Evolutionary conservation across 2,113 vertebrate genomes (phyloP).

Genomic region (Lampris incognitus): DNA sequence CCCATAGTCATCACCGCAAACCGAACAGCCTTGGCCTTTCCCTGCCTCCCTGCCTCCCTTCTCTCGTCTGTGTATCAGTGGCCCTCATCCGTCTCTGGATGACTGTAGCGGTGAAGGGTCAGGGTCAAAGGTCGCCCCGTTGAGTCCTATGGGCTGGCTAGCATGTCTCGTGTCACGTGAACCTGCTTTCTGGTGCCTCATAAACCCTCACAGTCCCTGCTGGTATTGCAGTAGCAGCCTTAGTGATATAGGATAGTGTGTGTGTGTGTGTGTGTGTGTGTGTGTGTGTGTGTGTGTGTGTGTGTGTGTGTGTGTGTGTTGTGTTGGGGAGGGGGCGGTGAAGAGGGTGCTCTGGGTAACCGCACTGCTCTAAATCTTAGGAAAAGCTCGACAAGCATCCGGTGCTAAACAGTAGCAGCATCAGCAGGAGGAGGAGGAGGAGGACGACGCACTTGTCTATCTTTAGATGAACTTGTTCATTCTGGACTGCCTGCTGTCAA

Average conservation of each 20-base stretch:
- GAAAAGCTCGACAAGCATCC: constrained; percentile 10
- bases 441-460: constrained; percentile 41
- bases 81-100: constrained; percentile 50
- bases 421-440: constrained; percentile 16
- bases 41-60: constrained; percentile 8
- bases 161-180: neutral
- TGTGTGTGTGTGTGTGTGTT: no score
- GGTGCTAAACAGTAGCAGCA: constrained; percentile 21
- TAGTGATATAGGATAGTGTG: no score
- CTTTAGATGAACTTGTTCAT: constrained; percentile 61
- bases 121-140: constrained; percentile 13
- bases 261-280: no score
- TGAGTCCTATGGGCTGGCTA: neutral
- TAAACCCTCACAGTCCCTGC: neutral
- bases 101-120: constrained; percentile 12
- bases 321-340: neutral
- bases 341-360: constrained; percentile 16
- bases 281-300: no score
- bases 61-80: constrained; percentile 41
- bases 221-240: neutral
- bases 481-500: no score
- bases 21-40: constrained; percentile 37
- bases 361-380: constrained; percentile 11
- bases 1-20: constrained; percentile 22
- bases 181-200: neutral